Evolutionary conservation across 2,113 vertebrate genomes (phyloP).

Genomic region (Argyrosomus japonicus): DNA sequence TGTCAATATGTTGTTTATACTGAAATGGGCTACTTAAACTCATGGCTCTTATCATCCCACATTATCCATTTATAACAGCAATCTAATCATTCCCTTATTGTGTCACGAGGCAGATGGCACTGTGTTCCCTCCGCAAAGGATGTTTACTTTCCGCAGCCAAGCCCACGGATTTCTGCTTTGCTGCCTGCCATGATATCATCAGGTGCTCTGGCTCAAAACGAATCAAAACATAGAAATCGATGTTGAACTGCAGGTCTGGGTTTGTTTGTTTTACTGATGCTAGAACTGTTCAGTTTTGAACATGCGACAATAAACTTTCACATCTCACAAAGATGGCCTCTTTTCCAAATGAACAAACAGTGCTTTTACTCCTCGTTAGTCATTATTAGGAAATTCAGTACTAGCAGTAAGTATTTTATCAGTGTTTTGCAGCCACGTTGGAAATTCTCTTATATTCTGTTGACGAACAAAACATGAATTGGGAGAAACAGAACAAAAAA

Average conservation of each 20-base stretch:
- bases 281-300: not conserved
- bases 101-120: constrained; percentile 60
- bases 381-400: not conserved
- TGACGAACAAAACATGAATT: not conserved
- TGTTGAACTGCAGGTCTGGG: constrained; percentile 19
- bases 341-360: not conserved
- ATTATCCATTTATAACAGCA: constrained; percentile 33
- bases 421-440: not conserved
- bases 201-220: constrained; percentile 25
- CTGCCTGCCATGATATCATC: constrained; percentile 48
- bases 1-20: not conserved
- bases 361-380: too few species aligned
- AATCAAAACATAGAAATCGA: constrained; percentile 19
- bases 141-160: constrained; percentile 56
- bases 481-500: not conserved
- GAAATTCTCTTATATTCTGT: not conserved
- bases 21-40: constrained; percentile 30
- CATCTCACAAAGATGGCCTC: not conserved
- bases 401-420: not conserved
- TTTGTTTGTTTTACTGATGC: not conserved
- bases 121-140: constrained; percentile 42
- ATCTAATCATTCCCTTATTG: constrained; percentile 34
- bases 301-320: not conserved
- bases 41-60: not conserved
- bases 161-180: constrained; percentile 32